Percentiles rank a stretch among this genome's conserved stretches.
These are phyloP conservation scores for Pristionchus maxplancki DNA, from an alignment of 2,888 invertebrate genomes.

Conservation along the genomic window DNA sequence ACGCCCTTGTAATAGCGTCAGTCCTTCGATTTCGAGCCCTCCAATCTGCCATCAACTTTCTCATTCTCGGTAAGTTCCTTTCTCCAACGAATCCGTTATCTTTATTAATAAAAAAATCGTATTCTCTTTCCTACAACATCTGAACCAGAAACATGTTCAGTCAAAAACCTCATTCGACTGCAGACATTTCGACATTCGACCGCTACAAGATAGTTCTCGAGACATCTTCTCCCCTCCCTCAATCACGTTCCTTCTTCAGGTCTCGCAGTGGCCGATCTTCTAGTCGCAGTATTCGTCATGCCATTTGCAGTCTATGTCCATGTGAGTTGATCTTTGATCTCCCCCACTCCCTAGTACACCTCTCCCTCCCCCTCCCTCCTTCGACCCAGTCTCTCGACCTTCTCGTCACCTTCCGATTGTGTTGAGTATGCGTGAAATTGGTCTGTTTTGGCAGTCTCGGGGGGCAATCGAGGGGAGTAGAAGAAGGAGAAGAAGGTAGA, in stretches of 20 bases:
- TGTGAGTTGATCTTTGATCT: conserved; percentile 63
- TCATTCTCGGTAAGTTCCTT: conserved; percentile 88
- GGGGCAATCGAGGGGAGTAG: conserved; percentile 11
- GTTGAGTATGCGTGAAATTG: conserved; percentile 34
- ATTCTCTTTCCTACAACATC: conserved; percentile 67
- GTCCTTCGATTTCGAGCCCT: conserved; percentile 80
- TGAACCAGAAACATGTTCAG: too few relatives aligned
- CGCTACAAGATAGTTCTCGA: neutral
- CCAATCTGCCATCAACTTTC: conserved; percentile 98
- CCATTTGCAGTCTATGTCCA: conserved; percentile 77
- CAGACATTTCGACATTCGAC: neutral
- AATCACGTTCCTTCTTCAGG: neutral
- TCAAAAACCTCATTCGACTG: neutral
- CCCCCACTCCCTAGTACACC: neutral
- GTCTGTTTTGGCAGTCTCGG: conserved; percentile 19
- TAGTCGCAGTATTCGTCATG: conserved; percentile 76
- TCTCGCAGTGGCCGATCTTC: conserved; percentile 76
- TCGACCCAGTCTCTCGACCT: conserved; percentile 2
- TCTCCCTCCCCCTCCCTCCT: neutral
- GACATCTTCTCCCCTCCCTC: neutral
- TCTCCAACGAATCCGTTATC: too few relatives aligned
- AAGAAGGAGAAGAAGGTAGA: neutral
- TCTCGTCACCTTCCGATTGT: conserved; percentile 36
- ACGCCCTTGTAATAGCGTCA: conserved; percentile 73
- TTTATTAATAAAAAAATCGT: too few relatives aligned